Conservation (phyloP, 2,888 invertebrate genomes). For the Drosophila planitibia region DNA sequence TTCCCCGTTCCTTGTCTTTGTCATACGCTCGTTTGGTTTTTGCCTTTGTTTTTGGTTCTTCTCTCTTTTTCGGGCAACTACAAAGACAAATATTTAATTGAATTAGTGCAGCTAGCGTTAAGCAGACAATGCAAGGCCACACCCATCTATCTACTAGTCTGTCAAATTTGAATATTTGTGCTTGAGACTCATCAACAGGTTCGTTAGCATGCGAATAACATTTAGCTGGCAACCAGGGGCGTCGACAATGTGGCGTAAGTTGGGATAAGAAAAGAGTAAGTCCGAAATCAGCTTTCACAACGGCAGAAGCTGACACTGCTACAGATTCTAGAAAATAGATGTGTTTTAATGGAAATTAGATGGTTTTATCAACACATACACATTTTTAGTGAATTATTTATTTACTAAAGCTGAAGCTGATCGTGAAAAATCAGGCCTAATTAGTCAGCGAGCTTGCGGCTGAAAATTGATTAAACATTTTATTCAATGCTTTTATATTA, state of each 20-base stretch:
- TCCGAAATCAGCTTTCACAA: neutral
- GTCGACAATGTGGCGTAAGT: neutral
- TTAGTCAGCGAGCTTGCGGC: too few relatives aligned
- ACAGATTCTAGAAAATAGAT: neutral
- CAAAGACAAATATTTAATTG: conserved; percentile 81
- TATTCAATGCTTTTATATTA: neutral
- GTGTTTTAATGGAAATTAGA: neutral
- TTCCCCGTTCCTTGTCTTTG: conserved; percentile 48
- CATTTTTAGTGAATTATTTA: neutral
- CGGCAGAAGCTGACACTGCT: neutral
- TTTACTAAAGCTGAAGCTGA: neutral
- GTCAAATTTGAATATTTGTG: conserved; percentile 68
- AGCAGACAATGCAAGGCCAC: conserved; percentile 68
- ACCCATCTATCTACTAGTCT: conserved; percentile 22
- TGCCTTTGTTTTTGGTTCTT: conserved; percentile 41
- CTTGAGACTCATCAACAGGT: conserved; percentile 74
- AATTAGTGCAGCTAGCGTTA: conserved; percentile 79
- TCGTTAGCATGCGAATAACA: conserved; percentile 60
- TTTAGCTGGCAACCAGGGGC: neutral
- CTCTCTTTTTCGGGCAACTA: conserved; percentile 56
- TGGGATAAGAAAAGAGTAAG: neutral
- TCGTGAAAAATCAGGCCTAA: neutral
- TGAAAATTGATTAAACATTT: neutral
- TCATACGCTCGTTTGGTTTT: conserved; percentile 62
- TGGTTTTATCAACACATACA: neutral